These are phyloP conservation scores for Meiosimyza decipiens DNA, from an alignment of 2,888 invertebrate genomes.

Conservation along the genomic window DNA sequence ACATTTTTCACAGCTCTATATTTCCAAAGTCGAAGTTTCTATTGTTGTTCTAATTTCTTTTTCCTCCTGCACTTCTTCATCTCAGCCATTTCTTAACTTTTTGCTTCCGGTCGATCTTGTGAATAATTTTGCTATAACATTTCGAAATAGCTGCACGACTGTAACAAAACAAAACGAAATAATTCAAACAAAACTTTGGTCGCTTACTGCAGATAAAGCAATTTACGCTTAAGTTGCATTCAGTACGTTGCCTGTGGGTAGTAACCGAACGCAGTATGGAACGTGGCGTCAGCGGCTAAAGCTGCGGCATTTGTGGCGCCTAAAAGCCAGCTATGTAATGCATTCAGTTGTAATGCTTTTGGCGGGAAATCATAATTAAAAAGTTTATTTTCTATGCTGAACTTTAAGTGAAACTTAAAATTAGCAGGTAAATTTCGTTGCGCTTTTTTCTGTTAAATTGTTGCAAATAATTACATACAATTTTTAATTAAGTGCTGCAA, in stretches of 20 bases:
- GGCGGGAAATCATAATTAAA: conserved; percentile 17
- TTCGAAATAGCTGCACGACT: neutral
- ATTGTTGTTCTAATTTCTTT: no score
- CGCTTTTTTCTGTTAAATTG: no score
- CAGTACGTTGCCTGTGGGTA: neutral
- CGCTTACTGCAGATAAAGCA: neutral
- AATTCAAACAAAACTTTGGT: neutral
- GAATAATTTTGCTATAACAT: conserved; percentile 14
- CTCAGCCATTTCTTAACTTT: neutral
- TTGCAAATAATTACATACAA: no score
- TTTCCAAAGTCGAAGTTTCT: no score
- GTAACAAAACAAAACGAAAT: neutral
- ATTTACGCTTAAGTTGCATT: conserved; percentile 9
- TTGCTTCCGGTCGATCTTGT: conserved; percentile 23
- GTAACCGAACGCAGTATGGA: no score
- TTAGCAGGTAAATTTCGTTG: neutral
- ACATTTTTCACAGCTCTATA: no score
- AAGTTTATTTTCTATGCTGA: conserved; percentile 2
- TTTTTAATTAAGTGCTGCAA: no score
- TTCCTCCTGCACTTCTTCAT: no score
- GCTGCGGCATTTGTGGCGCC: no score
- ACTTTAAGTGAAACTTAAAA: neutral
- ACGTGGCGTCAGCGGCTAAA: no score
- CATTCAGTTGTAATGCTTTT: conserved; percentile 4
- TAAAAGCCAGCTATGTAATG: neutral